A percentile compares a stretch with the other conserved stretches of the same genome.
Conservation (phyloP, 1,140 invertebrate genomes). For the Drosophila mayri region DNA sequence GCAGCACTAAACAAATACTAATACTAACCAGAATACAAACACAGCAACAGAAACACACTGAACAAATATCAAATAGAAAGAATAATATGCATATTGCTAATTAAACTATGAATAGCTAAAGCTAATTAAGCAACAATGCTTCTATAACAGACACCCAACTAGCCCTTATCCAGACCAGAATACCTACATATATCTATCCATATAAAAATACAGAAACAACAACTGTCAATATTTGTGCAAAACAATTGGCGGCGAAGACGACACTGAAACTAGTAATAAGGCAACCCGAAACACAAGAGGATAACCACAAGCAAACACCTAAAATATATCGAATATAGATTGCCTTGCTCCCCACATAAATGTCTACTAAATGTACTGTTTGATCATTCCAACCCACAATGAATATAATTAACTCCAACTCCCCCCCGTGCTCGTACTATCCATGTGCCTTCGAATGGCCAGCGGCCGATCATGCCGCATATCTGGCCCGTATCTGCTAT, state of each 20-base stretch:
- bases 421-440: constrained; percentile 19
- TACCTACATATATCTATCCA: constrained; percentile 13
- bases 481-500: constrained; percentile 50
- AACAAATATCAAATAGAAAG: constrained; percentile 65
- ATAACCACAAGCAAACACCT: constrained; percentile 34
- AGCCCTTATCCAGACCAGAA: constrained; percentile 38
- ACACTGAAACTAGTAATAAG: constrained; percentile 31
- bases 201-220: constrained; percentile 1
- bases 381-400: constrained; percentile 49
- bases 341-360: constrained; percentile 46
- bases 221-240: constrained; percentile 58
- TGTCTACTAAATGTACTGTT: constrained; percentile 71
- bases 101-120: constrained; percentile 76
- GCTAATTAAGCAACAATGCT: constrained; percentile 76
- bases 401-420: constrained; percentile 40
- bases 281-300: constrained; percentile 23
- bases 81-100: constrained; percentile 73
- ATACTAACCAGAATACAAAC: constrained; percentile 41
- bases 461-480: constrained; percentile 17
- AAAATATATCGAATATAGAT: constrained; percentile 45
- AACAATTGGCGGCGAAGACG: constrained; percentile 32
- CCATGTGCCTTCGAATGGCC: constrained; percentile 57
- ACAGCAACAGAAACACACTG: constrained; percentile 38
- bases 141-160: constrained; percentile 53
- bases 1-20: constrained; percentile 47